Evolutionary conservation across 2,888 invertebrate genomes (phyloP).

Genomic region (Eupithecia subumbrata): DNA sequence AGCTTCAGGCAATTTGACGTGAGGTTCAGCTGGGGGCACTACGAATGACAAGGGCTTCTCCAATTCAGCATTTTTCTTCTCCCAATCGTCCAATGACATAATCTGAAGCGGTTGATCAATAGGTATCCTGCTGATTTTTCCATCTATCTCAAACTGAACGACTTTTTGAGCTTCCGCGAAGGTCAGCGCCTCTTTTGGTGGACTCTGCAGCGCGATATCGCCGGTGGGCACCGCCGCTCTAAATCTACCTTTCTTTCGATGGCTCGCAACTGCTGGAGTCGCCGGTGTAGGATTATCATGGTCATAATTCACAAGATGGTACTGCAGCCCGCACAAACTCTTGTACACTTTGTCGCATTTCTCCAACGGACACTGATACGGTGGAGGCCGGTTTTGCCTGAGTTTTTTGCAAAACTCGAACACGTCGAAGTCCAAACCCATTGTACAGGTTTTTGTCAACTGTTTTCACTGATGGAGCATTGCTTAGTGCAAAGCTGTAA

Average conservation of each 20-base stretch:
- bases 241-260: conserved; percentile 86
- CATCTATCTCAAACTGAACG: conserved; percentile 94
- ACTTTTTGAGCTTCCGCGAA: conserved; percentile 94
- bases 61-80: conserved; percentile 74
- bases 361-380: conserved; percentile 93
- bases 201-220: conserved; percentile 78
- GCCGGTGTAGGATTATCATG: conserved; percentile 90
- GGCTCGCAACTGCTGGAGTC: conserved; percentile 85
- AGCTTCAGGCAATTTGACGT: conserved; percentile 78
- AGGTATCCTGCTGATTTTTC: conserved; percentile 87
- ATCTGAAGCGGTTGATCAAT: conserved; percentile 88
- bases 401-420: conserved; percentile 93
- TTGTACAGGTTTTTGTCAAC: conserved; percentile 61
- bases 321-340: conserved; percentile 93
- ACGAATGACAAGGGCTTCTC: conserved; percentile 76
- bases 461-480: conserved; percentile 18
- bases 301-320: conserved; percentile 93
- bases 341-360: conserved; percentile 94
- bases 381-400: conserved; percentile 90
- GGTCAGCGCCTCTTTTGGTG: conserved; percentile 88
- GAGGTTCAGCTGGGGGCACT: conserved; percentile 74
- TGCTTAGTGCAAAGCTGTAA: not conserved
- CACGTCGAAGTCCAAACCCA: conserved; percentile 94
- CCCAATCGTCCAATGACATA: conserved; percentile 87
- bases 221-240: conserved; percentile 85